Conservation (phyloP, 2,888 invertebrate species). For the Lamellibrachia satsuma region DNA sequence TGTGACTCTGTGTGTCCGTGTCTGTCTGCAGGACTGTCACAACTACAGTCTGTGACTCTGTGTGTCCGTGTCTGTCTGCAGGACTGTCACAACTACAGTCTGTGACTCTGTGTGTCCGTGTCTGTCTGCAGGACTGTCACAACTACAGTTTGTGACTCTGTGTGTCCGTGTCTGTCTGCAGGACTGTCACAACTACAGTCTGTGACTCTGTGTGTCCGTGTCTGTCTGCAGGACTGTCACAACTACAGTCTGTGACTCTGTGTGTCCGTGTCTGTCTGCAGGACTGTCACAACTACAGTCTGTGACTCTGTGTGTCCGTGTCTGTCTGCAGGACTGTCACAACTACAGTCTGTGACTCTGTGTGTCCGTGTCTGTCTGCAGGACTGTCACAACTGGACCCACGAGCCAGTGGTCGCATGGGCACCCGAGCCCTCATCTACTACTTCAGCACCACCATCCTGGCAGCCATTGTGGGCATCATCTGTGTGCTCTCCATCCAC, state of each 20-base stretch:
- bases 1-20: no score
- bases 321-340: slow-evolving; percentile 61
- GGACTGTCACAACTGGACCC: slow-evolving; percentile 75
- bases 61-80: no score
- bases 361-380: slow-evolving; percentile 50
- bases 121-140: neutral
- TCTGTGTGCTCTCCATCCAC: slow-evolving; percentile 73
- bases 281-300: slow-evolving; percentile 52
- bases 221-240: slow-evolving; percentile 62
- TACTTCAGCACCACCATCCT: slow-evolving; percentile 75
- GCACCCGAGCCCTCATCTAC: slow-evolving; percentile 72
- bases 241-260: neutral
- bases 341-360: neutral
- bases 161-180: neutral
- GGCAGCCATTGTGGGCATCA: slow-evolving; percentile 74
- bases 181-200: neutral
- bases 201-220: neutral
- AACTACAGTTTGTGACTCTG: neutral
- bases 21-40: no score
- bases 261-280: slow-evolving; percentile 50
- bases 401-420: slow-evolving; percentile 74
- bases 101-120: no score
- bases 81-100: no score
- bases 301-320: neutral
- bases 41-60: no score